Percentiles rank a stretch among this genome's conserved stretches.
phyloP scores from a whole-genome alignment of 2,888 invertebrate species.

The Melipona bicolor region DNA sequence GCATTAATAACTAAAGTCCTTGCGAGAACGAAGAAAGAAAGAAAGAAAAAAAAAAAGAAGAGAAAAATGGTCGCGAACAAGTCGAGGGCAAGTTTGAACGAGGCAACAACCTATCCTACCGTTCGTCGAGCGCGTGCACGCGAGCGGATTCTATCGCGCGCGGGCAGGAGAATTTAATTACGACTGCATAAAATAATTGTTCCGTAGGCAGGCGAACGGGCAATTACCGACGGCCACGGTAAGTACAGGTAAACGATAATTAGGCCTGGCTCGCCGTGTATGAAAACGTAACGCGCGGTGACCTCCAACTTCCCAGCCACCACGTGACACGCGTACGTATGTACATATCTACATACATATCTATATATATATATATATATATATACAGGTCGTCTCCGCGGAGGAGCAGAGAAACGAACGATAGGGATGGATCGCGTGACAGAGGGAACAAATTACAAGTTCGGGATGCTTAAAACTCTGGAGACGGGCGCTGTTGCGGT shows the following conservation, averaged over 20 bases:
- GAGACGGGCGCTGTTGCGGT: background rate
- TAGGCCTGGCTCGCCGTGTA: background rate
- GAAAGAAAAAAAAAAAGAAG: too few species aligned
- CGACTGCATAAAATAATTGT: conserved; percentile 28
- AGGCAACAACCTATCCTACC: background rate
- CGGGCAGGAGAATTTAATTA: conserved; percentile 18
- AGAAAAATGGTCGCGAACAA: background rate
- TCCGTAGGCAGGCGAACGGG: background rate
- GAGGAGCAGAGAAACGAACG: too few species aligned
- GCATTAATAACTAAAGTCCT: too few species aligned
- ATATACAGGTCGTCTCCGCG: too few species aligned
- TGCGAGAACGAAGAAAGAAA: too few species aligned
- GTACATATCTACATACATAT: too few species aligned
- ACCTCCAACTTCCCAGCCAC: conserved; percentile 25
- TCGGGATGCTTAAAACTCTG: conserved; percentile 8
- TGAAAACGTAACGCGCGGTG: conserved; percentile 2
- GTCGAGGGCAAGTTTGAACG: background rate
- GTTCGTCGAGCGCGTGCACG: background rate
- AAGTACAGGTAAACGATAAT: conserved; percentile 15
- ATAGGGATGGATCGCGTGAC: conserved; percentile 24
- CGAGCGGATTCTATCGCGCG: background rate
- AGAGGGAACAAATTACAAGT: conserved; percentile 4
- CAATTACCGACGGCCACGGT: conserved; percentile 1
- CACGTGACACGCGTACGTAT: background rate
- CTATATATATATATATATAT: background rate